Evolutionary conservation across 2,888 invertebrate genomes (phyloP).

Genomic region (Iselma pallidipennis): DNA sequence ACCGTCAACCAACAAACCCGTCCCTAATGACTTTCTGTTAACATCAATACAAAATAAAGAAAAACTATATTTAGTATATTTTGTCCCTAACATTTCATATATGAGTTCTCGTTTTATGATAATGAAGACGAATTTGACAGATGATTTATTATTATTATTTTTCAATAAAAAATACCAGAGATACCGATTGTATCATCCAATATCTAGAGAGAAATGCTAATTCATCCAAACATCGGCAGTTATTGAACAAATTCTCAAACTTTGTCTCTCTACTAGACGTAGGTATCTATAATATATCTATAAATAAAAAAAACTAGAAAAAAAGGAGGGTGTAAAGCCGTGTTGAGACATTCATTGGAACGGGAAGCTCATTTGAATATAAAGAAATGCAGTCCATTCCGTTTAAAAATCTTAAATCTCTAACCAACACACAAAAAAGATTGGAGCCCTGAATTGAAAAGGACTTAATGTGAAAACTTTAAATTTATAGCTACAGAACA

Average conservation of each 20-base stretch:
- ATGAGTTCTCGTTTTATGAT: conserved; percentile 28
- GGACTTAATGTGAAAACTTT: conserved; percentile 58
- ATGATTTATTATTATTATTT: conserved; percentile 35
- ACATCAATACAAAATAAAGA: background rate
- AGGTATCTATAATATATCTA: background rate
- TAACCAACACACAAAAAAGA: conserved; percentile 40
- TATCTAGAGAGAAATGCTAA: conserved; percentile 4
- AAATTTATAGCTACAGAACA: conserved; percentile 58
- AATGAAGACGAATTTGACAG: conserved; percentile 38
- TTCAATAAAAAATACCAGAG: background rate
- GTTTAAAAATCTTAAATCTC: conserved; percentile 53
- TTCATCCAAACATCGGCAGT: background rate
- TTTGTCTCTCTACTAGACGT: background rate
- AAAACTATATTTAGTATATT: conserved; percentile 2
- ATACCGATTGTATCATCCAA: conserved; percentile 14
- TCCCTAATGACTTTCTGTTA: conserved; percentile 23
- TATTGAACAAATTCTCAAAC: background rate
- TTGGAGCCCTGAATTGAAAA: conserved; percentile 52
- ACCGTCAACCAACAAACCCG: too few relatives aligned
- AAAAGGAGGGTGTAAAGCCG: conserved; percentile 33
- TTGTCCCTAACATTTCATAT: conserved; percentile 1
- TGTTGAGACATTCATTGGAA: conserved; percentile 14
- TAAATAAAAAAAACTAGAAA: background rate
- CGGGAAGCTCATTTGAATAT: conserved; percentile 53
- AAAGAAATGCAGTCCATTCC: conserved; percentile 54